These are phyloP conservation scores for Cephus cinctus DNA, from an alignment of 1,140 invertebrate genomes.

Conservation along the genomic window DNA sequence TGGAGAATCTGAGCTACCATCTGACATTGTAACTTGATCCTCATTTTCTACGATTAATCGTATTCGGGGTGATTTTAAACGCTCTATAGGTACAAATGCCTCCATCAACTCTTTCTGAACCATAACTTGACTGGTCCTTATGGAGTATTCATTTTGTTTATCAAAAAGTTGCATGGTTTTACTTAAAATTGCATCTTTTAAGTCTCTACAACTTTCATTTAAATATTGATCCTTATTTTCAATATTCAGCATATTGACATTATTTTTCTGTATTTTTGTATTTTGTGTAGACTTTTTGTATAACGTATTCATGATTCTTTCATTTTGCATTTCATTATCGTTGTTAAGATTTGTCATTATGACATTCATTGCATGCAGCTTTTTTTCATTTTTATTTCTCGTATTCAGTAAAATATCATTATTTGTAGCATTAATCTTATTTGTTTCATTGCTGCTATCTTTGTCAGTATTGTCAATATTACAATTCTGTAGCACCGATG, in stretches of 20 bases:
- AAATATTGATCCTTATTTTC: constrained; percentile 19
- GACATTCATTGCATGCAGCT: background rate
- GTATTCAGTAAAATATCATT: too few relatives aligned
- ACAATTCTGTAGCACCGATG: too few relatives aligned
- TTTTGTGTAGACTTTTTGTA: background rate
- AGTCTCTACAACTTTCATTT: constrained; percentile 22
- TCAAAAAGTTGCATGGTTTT: constrained; percentile 37
- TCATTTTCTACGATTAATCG: constrained; percentile 15
- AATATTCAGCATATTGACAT: constrained; percentile 14
- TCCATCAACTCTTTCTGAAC: background rate
- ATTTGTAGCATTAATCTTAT: background rate
- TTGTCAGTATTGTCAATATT: background rate
- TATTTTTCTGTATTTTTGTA: background rate
- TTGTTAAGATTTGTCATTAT: constrained; percentile 10
- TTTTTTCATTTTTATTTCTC: background rate
- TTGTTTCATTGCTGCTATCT: background rate
- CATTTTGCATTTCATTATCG: background rate
- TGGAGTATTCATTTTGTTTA: constrained; percentile 23
- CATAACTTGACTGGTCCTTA: constrained; percentile 22
- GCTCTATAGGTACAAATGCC: background rate
- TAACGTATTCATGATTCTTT: background rate
- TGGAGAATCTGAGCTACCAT: constrained; percentile 11
- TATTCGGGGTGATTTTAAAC: constrained; percentile 13
- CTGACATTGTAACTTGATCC: constrained; percentile 19
- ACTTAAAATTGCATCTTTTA: constrained; percentile 33